These are phyloP conservation scores for Drosophila tripunctata DNA, from an alignment of 2,888 invertebrate species.

Conservation along the genomic window DNA sequence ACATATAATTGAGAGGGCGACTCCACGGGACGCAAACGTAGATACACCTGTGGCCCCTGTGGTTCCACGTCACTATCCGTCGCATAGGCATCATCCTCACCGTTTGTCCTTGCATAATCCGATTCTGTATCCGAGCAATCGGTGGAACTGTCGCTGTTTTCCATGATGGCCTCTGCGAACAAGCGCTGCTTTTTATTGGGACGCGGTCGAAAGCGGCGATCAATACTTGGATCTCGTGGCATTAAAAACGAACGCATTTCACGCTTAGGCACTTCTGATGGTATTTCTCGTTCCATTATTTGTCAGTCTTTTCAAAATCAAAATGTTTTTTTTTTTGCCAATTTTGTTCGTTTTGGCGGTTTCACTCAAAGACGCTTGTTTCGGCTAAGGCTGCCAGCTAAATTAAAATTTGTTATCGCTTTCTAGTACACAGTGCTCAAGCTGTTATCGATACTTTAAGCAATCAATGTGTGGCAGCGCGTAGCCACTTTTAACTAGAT, in stretches of 20 bases:
- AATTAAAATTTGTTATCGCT: background rate
- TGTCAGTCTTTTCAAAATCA: background rate
- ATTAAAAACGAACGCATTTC: slow-evolving; percentile 79
- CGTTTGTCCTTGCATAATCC: slow-evolving; percentile 34
- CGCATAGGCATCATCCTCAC: slow-evolving; percentile 40
- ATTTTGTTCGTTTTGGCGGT: slow-evolving; percentile 44
- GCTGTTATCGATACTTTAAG: background rate
- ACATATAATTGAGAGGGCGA: slow-evolving; percentile 63
- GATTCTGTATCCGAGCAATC: slow-evolving; percentile 60
- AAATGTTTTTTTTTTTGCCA: background rate
- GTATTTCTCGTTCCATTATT: slow-evolving; percentile 25
- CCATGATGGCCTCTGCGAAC: slow-evolving; percentile 65
- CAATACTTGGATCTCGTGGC: slow-evolving; percentile 80
- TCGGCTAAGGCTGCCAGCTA: slow-evolving; percentile 25
- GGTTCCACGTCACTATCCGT: slow-evolving; percentile 47
- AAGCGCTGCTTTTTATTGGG: slow-evolving; percentile 72
- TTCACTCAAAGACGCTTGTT: slow-evolving; percentile 43
- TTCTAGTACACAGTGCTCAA: slow-evolving; percentile 13
- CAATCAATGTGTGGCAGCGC: background rate
- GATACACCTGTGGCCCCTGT: slow-evolving; percentile 80
- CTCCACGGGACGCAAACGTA: slow-evolving; percentile 81
- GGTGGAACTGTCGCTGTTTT: slow-evolving; percentile 54
- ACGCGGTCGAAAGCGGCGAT: slow-evolving; percentile 77
- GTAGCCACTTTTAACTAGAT: background rate
- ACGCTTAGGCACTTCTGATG: slow-evolving; percentile 29